Evolutionary conservation across 1,140 invertebrate species (phyloP).

Genomic region (Bicyclus anynana): DNA sequence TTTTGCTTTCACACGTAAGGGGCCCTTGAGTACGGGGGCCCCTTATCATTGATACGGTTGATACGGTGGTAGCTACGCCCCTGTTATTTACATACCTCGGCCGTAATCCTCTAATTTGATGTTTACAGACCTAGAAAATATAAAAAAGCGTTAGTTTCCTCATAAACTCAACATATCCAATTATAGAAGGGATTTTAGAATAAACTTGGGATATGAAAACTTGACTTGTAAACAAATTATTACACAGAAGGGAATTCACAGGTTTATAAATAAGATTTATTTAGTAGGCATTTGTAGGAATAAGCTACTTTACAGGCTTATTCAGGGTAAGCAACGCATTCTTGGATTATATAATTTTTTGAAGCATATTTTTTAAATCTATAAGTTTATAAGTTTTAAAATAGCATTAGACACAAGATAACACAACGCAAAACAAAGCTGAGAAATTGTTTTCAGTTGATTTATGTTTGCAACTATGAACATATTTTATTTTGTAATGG

Average conservation of each 20-base stretch:
- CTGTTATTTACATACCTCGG: slow-evolving; percentile 40
- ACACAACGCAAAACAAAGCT: slow-evolving; percentile 51
- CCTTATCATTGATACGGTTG: too few relatives aligned
- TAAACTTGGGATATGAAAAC: too few relatives aligned
- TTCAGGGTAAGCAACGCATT: slow-evolving; percentile 48
- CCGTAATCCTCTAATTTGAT: slow-evolving; percentile 34
- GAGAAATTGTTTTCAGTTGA: slow-evolving; percentile 23
- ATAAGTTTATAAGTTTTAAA: slow-evolving; percentile 12
- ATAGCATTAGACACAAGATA: slow-evolving; percentile 40
- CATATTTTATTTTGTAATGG: too few relatives aligned
- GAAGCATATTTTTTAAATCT: slow-evolving; percentile 20
- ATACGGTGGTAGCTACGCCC: too few relatives aligned
- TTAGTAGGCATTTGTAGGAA: slow-evolving; percentile 10
- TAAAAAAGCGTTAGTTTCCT: slow-evolving; percentile 31
- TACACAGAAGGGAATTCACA: too few relatives aligned
- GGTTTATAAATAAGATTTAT: neutral
- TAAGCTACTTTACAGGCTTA: slow-evolving; percentile 14
- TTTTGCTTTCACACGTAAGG: too few relatives aligned
- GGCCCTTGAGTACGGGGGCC: too few relatives aligned
- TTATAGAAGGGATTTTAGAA: neutral
- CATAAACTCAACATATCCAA: neutral
- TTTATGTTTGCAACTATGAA: slow-evolving; percentile 23
- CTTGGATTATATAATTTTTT: slow-evolving; percentile 38
- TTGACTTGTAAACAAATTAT: too few relatives aligned
- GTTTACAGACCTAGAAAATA: slow-evolving; percentile 71